Percentiles rank a stretch among this genome's conserved stretches.
These are phyloP conservation scores for Neolamprologus sp. DNA, from an alignment of 2,113 vertebrate genomes.

Conservation along the genomic window DNA sequence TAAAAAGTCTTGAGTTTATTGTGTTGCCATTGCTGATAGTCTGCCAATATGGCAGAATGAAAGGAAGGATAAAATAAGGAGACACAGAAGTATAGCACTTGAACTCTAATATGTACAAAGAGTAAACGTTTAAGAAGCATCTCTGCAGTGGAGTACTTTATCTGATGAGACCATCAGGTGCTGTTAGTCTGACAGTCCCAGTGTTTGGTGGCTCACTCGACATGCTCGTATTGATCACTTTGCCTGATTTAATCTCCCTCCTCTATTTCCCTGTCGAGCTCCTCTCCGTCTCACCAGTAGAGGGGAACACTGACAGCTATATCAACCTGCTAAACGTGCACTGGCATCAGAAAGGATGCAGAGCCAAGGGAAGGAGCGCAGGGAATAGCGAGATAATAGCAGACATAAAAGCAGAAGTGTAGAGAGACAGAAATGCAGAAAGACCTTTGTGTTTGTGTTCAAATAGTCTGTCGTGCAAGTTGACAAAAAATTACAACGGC, in stretches of 20 bases:
- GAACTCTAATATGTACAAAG: background rate
- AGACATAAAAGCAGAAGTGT: background rate
- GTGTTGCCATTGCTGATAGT: background rate
- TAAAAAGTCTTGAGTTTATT: background rate
- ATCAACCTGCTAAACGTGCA: slow-evolving; percentile 36
- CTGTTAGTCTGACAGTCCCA: slow-evolving; percentile 28
- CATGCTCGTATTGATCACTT: slow-evolving; percentile 53
- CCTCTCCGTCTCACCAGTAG: slow-evolving; percentile 32
- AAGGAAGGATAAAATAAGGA: background rate
- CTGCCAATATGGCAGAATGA: background rate
- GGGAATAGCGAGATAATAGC: background rate
- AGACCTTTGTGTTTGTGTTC: background rate
- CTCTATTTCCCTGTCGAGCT: slow-evolving; percentile 36
- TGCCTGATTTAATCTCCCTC: slow-evolving; percentile 56
- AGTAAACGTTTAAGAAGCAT: background rate
- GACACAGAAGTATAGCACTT: background rate
- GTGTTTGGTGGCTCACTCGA: slow-evolving; percentile 33
- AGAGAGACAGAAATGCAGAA: background rate
- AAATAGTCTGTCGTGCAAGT: background rate
- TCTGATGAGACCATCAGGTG: slow-evolving; percentile 38
- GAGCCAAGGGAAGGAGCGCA: background rate
- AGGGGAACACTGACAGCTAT: slow-evolving; percentile 41
- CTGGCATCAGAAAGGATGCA: background rate
- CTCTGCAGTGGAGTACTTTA: slow-evolving; percentile 7
- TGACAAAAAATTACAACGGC: background rate